Base-by-base conservation (phyloP, 2,113 vertebrate genomes). In the Telmatochromis sp. region DNA sequence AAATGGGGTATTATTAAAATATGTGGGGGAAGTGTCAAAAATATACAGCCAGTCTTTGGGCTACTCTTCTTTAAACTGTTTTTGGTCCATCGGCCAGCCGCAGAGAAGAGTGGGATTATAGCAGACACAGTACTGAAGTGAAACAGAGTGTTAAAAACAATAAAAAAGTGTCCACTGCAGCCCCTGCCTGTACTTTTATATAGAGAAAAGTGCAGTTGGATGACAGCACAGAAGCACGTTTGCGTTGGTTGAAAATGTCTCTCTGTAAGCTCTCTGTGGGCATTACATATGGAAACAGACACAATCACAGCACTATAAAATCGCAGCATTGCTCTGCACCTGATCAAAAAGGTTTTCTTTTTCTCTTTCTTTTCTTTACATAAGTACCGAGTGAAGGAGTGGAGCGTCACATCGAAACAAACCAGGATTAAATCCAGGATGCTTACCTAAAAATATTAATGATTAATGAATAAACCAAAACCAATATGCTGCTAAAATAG, bases 311-410 rank as follows among this genome's bases (percentile, higher is more conserved):
- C 4, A 40, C 63, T 40, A 40, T 21, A 40, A 68, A 21, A 40
- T 40, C 1, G 1, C 11, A 0, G 11, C 0, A 23, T 0, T 40
- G 35, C 63, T 40, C n/a, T 4, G 7, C 12, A 40, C n/a, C 12
- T 13, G 35, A 40, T 40, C 35, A 40, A 68, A 68, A 68, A 40
- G 35, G n/a, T 68, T 13, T 68, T 68, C 19, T 40, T 23, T 40
- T 68, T 68, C 35, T 68, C 10, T 40, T 23, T 65, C 0, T 63
- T 65, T n/a, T n/a, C 60, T 65, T 65, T 40, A 9, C 35, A 23
- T 40, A 40, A 68, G 13, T 17, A 17, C 42, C 26, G 71, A 47
- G 33, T 40, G 14, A 60, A 28, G 47, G 15, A 68, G 19, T 26
- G 9, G 14, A 5, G 14, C 10, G 7, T 80, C 19, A 58, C 63